Base-by-base conservation (phyloP, 1,140 invertebrate genomes). In the Brachionus manjavacas region DNA sequence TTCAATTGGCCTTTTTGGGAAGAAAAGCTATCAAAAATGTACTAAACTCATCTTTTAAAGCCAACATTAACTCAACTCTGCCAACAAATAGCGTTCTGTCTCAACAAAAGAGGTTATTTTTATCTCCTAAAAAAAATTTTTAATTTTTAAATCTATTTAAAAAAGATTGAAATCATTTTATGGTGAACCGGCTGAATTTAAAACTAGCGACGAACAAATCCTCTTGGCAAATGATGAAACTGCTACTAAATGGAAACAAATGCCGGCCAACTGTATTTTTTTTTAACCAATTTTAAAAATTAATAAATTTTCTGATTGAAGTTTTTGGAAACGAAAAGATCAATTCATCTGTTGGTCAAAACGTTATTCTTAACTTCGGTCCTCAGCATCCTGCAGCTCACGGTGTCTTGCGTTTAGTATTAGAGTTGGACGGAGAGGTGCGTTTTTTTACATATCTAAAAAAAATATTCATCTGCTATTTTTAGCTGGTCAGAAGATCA, bases 371-470 rank as follows among this genome's bases (percentile, higher is more conserved):
- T 0, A 99, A 99, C 90, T 99, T 99, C 91, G 97, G 97, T 0
- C 97, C 97, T 0, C 96, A 99, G 89, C 97, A 99, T 92, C 97
- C 97, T 1, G 96, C 97, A 85, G 97, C 97, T 88, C 97, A 99
- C 89, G 97, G 97, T 86, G 97, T 99, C 66, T 90, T 99, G 11
- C 92, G 97, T 79, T 91, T 99, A 7, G 93, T 99, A 1, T 88
- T 99, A n/a, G 95, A 98, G 88, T 90, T 99, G 1, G 94, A 97
- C 88, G 96, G 96, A 88, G 97, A 99, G 92, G 94, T 94, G 88
- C 88, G 85, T 41, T 85, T 66, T 25, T 64, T 66, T 55, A 41
- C 0, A 72, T 3, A 16, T n/a, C 12, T 6, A 23, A 39, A 28
- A 16, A n/a, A 81, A 83, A 7, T 70, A 0, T n/a, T 9, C 31